Conservation (phyloP, 1,140 invertebrate genomes). For the Lepeophtheirus salmonis region DNA sequence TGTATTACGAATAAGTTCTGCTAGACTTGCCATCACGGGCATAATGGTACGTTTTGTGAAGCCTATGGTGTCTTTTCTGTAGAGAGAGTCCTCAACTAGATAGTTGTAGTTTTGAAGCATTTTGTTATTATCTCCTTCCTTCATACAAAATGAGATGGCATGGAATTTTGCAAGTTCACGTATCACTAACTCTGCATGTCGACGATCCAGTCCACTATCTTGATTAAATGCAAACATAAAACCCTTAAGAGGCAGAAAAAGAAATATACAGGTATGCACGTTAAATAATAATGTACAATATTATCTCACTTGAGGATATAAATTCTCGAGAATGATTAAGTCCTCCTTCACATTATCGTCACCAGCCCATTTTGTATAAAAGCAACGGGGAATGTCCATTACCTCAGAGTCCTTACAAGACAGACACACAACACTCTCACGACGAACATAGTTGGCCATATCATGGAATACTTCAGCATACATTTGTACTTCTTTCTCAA, state of each 20-base stretch:
- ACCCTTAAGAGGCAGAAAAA: conserved; percentile 1
- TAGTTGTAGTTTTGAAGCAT: conserved; percentile 9
- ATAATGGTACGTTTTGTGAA: conserved; percentile 18
- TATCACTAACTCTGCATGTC: conserved; percentile 14
- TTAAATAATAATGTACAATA: neutral
- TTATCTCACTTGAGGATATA: conserved; percentile 8
- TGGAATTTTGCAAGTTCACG: conserved; percentile 17
- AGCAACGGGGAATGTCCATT: conserved; percentile 17
- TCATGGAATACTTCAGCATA: conserved; percentile 17
- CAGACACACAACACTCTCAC: conserved; percentile 4
- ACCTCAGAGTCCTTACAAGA: conserved; percentile 13
- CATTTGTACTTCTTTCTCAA: conserved; percentile 19
- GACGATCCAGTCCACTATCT: conserved; percentile 11
- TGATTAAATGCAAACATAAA: conserved; percentile 6
- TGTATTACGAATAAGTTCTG: conserved; percentile 9
- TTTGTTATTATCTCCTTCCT: neutral
- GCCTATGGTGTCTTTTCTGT: conserved; percentile 9
- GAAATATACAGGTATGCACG: neutral
- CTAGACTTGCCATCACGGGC: conserved; percentile 17
- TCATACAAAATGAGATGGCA: conserved; percentile 17
- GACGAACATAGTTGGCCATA: conserved; percentile 15
- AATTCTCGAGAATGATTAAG: conserved; percentile 16
- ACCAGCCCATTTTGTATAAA: conserved; percentile 17
- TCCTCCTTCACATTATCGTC: conserved; percentile 16
- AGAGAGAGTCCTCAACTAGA: conserved; percentile 12